A percentile compares a stretch with the other conserved stretches of the same genome.
phyloP scores from a whole-genome alignment of 2,797 vertebrate species.

The Argyrosomus regius region DNA sequence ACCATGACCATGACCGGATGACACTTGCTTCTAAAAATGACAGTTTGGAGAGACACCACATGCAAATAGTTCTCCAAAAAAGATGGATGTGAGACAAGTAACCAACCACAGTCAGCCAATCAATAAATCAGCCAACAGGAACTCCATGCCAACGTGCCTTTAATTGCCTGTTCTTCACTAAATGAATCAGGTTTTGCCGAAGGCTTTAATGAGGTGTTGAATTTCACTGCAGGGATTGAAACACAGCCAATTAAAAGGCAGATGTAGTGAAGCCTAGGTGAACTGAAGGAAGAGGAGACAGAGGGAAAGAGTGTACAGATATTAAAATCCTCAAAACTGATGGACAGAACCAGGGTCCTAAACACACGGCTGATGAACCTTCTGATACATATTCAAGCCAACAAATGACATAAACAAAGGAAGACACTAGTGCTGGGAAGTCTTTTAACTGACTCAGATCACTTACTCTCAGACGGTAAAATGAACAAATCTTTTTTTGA shows the following conservation, averaged over 20 bases:
- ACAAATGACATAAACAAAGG: conserved; percentile 2
- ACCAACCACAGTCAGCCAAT: conserved; percentile 61
- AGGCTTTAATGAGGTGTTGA: conserved; percentile 79
- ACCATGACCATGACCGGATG: conserved; percentile 6
- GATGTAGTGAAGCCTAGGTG: conserved; percentile 57
- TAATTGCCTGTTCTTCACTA: conserved; percentile 78
- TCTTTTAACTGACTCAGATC: too few species aligned
- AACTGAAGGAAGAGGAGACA: conserved; percentile 40
- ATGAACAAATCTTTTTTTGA: too few species aligned
- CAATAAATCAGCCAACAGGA: conserved; percentile 74
- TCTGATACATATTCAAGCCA: conserved; percentile 8
- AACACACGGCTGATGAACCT: not conserved
- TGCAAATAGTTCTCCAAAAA: conserved; percentile 31
- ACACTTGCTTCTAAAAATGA: conserved; percentile 29
- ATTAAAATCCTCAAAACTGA: conserved; percentile 38
- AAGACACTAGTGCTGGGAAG: not conserved
- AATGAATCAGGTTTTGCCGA: conserved; percentile 71
- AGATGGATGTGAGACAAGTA: conserved; percentile 46
- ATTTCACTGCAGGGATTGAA: conserved; percentile 75
- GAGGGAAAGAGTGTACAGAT: conserved; percentile 35
- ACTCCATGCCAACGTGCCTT: conserved; percentile 66
- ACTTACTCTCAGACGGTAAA: too few species aligned
- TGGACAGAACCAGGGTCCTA: conserved; percentile 35
- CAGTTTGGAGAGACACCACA: conserved; percentile 24
- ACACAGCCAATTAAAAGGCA: conserved; percentile 76